phyloP scores from a whole-genome alignment of 2,113 vertebrate species.

The Mus musculus region GRCm39 chr8:3603001-3603500 shows the following conservation, averaged over 20 bases:
- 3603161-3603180: too few species aligned
- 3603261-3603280: too few species aligned
- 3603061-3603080: not conserved
- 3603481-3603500: not conserved
- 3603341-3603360: not conserved
- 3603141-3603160: too few species aligned
- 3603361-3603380: not conserved
- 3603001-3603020: not conserved
- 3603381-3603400: not conserved
- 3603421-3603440: not conserved
- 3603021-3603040: too few species aligned
- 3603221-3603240: too few species aligned
- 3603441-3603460: not conserved
- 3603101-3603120: not conserved
- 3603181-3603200: too few species aligned
- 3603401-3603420: not conserved
- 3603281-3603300: too few species aligned
- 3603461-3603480: too few species aligned
- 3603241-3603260: too few species aligned
- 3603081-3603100: not conserved
- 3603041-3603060: not conserved
- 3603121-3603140: too few species aligned
- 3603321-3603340: not conserved
- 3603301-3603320: not conserved
- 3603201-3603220: too few species aligned